Evolutionary conservation across 2,797 vertebrate genomes (phyloP), one percentile per base, ranked within the genome.

Genomic region (Corythornis leucogaster): DNA sequence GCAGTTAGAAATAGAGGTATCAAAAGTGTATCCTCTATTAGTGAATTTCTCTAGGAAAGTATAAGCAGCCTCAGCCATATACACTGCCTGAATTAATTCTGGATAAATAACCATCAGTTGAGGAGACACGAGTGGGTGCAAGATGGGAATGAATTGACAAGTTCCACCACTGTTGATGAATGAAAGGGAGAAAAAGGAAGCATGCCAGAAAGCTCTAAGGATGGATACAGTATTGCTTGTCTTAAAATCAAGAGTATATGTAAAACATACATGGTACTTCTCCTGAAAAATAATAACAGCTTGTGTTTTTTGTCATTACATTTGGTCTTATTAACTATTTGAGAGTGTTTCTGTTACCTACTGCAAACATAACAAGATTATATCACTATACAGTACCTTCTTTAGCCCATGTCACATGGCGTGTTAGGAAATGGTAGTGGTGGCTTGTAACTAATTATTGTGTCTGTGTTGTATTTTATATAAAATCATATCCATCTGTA

Each of bases 371-470:
- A 92, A 51, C 45, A 69, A 57, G 76, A 42, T 76, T 31, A 11
- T 68, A 46, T 83, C 26, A 55, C 85, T 89, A 67, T 19, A 43
- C 24, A 77, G 30, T 45, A 40, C 12, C 74, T 0, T 5, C 38
- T 17, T 90, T 79, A 75, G 45, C 68, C 71, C 0, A 0, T 51
- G 54, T 79, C 88, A 93, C 43, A 57, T 53, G 64, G 25, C 43
- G 77, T 63, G 43, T 50, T 92, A 48, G 35, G 57, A 92, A 76
- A 53, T 76, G 33, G 38, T 80, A 62, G 45, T 59, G 61, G 48
- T 84, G n/a, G 40, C 76, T 78, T 89, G 83, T 64, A 82, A 64
- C 81, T 92, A 95, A 93, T 95, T 97, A 92, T 87, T 84, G 59
- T 80, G 59, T 89, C 84, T 54, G n/a, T 87, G 82, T 80, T 74